Conservation (phyloP, 2,888 invertebrate genomes). For the Melinaea menophilus region DNA sequence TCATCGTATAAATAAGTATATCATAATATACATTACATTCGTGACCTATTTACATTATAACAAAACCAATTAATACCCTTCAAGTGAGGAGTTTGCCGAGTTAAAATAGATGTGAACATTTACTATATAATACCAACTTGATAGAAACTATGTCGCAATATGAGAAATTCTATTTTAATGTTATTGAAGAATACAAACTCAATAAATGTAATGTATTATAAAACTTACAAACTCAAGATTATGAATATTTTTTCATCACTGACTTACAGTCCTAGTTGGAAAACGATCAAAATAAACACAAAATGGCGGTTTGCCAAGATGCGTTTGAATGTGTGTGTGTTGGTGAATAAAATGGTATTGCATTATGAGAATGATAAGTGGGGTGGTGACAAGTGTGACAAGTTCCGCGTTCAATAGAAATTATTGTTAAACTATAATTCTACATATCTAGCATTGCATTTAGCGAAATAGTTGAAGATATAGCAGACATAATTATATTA, state of each 20-base stretch:
- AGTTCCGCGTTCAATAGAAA: constrained; percentile 25
- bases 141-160: too few relatives aligned
- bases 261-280: constrained; percentile 36
- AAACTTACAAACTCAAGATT: too few relatives aligned
- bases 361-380: constrained; percentile 36
- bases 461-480: not conserved
- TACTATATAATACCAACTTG: constrained; percentile 14
- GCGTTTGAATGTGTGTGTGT: constrained; percentile 31
- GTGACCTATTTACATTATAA: constrained; percentile 28
- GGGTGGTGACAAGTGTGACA: constrained; percentile 32
- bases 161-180: too few relatives aligned
- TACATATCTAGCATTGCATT: not conserved
- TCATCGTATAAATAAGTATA: too few relatives aligned
- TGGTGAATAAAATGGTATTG: constrained; percentile 39
- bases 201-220: too few relatives aligned
- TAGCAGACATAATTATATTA: not conserved
- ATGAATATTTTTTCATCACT: constrained; percentile 23
- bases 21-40: not conserved
- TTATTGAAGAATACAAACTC: too few relatives aligned
- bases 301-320: constrained; percentile 40
- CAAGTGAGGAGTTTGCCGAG: constrained; percentile 8
- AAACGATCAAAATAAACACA: constrained; percentile 35
- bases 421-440: not conserved
- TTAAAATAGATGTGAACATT: not conserved
- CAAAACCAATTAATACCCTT: constrained; percentile 27